phyloP scores from a whole-genome alignment of 2,888 invertebrate genomes.

The Lamproptera curius region DNA sequence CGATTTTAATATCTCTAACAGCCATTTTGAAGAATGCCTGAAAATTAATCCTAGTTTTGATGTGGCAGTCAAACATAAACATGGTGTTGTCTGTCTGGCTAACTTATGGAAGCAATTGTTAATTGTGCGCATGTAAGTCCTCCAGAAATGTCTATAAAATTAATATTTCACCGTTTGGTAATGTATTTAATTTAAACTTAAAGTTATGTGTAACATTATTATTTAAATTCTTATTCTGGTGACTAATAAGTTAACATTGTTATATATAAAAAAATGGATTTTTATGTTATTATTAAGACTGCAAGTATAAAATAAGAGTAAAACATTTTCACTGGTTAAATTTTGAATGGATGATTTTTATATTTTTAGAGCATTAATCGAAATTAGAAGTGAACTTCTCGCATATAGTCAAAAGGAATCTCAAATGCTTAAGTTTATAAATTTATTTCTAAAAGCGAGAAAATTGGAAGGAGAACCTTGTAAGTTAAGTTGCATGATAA shows the following conservation, averaged over 20 bases:
- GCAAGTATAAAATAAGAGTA: no score
- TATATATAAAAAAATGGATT: no score
- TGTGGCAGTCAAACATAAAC: constrained; percentile 78
- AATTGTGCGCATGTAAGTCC: constrained; percentile 77
- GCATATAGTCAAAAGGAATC: constrained; percentile 44
- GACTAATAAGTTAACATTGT: no score
- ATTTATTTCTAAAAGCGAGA: constrained; percentile 55
- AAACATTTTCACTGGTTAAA: no score
- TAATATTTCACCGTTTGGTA: no score
- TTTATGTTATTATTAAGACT: no score
- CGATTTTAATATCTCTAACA: constrained; percentile 84
- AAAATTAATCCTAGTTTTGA: constrained; percentile 81
- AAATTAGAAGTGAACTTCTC: constrained; percentile 42
- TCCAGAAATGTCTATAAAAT: no score
- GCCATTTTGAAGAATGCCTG: constrained; percentile 78
- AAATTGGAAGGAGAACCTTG: constrained; percentile 53
- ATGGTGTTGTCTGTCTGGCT: constrained; percentile 83
- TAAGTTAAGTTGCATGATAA: constrained; percentile 30
- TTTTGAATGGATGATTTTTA: no score
- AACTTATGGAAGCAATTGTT: constrained; percentile 75
- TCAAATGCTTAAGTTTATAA: constrained; percentile 52
- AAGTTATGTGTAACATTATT: no score
- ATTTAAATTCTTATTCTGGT: no score
- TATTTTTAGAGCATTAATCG: no score
- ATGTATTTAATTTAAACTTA: no score